Base-by-base conservation (phyloP, 2,888 invertebrate species). In the Gymnocheta viridis region DNA sequence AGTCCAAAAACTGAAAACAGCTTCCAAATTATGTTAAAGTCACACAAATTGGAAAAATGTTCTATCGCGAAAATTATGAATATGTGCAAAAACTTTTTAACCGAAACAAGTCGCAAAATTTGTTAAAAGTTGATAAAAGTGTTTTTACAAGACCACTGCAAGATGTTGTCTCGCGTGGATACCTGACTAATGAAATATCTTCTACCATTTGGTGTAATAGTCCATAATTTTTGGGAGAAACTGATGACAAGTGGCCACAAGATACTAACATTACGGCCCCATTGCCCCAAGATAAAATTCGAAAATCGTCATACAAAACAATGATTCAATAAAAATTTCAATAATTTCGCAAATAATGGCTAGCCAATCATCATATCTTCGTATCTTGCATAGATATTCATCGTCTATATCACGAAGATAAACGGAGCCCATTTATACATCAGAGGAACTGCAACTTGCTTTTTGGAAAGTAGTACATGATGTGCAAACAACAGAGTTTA, bases 311-410 rank as follows among this genome's bases (percentile, higher is more conserved):
- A 4, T 66, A 49, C 6, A 66, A 47, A 14, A 29, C 51, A 51
- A 54, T 10, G 1, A 51, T 17, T 38, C n/a, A n/a, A 4, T 54
- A 4, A 24, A 10, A 29, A 17, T 32, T 0, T 56, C 44, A 7
- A 76, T 76, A 12, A 66, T 76, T 12, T 56, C 29, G 6, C 5
- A 44, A 32, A 66, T 49, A 1, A 49, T 66, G 6, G 14, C 5
- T 3, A 66, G 7, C 19, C 47, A 72, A 9, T 54, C 51, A 9
- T 64, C 72, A 29, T 67, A 67, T 49, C 44, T 41, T 32, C 41
- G 44, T n/a, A 44, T 54, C 17, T 3, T 62, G 12, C 69, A 41
- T 41, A 10, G 64, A 56, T 44, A 56, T 79, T 70, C 62, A 58
- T 67, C 77, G 47, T 32, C 12, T 67, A 4, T 67, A 27, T 24